Evolutionary conservation across 2,888 invertebrate genomes (phyloP).

Genomic region (Macrosiphum euphorbiae): DNA sequence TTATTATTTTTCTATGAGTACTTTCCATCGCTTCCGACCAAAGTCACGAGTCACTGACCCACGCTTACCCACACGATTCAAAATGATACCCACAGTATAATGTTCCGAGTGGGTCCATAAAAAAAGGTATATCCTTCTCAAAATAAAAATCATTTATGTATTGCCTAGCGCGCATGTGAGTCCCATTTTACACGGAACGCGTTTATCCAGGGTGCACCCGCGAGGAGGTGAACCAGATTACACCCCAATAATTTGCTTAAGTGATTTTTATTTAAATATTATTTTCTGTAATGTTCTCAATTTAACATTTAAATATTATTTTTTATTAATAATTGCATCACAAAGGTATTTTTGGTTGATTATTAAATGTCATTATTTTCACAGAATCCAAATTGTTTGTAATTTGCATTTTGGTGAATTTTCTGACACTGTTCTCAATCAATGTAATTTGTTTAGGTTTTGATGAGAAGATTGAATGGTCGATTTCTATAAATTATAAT

Average conservation of each 20-base stretch:
- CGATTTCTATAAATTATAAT: not conserved
- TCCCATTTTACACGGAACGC: not conserved
- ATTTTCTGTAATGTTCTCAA: not conserved
- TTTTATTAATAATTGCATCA: not conserved
- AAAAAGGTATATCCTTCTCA: not conserved
- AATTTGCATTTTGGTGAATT: not conserved
- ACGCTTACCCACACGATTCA: not conserved
- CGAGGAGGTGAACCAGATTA: not conserved
- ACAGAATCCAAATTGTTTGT: not conserved
- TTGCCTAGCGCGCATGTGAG: not conserved
- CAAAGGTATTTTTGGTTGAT: not conserved
- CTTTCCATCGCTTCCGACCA: too few relatives aligned
- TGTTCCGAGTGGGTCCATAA: not conserved
- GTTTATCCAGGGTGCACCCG: not conserved
- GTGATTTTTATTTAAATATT: not conserved
- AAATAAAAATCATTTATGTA: not conserved
- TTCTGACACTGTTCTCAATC: not conserved
- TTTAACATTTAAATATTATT: not conserved
- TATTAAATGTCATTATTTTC: not conserved
- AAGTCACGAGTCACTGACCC: not conserved
- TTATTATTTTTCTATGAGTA: too few relatives aligned
- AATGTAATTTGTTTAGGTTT: not conserved
- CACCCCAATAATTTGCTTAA: not conserved
- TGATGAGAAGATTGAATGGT: not conserved
- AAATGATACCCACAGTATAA: not conserved